These are phyloP conservation scores for Myrmophylax atrothorax DNA, from an alignment of 2,113 vertebrate genomes.

Conservation along the genomic window DNA sequence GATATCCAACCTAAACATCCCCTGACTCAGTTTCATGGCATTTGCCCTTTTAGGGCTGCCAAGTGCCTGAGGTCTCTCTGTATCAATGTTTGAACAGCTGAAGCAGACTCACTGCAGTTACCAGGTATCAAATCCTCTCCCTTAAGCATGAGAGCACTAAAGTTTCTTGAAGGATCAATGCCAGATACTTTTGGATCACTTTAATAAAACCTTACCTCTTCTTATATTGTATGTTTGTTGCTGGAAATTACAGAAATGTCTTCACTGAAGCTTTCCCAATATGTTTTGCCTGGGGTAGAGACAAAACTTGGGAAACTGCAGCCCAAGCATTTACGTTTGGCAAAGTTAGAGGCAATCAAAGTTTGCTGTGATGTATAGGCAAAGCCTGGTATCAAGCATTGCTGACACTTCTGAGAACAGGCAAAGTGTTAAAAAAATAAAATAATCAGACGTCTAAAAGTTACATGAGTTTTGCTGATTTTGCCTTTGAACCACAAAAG, in stretches of 20 bases:
- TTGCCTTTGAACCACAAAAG: background rate
- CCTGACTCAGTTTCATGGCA: too few species aligned
- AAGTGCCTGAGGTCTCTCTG: background rate
- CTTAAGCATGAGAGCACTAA: background rate
- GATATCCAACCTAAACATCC: too few species aligned
- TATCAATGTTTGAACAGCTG: background rate
- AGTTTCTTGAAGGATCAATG: background rate
- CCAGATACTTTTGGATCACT: background rate
- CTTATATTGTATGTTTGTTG: background rate
- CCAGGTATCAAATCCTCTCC: background rate
- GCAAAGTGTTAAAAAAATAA: background rate
- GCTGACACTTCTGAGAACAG: background rate
- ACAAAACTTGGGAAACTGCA: background rate
- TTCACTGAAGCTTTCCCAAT: background rate
- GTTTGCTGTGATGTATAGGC: background rate
- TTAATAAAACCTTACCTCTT: background rate
- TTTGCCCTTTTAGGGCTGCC: background rate
- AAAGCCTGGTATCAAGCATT: background rate
- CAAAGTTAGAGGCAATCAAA: background rate
- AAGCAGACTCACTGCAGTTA: background rate
- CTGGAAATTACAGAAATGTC: background rate
- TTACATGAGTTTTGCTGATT: rapidly evolving
- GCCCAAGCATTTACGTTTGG: background rate
- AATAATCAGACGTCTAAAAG: background rate
- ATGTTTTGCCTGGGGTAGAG: background rate